Percentiles rank a stretch among this genome's conserved stretches.
These are phyloP conservation scores for Stegodyphus mimosarum DNA, from an alignment of 1,140 invertebrate genomes.

Conservation along the genomic window DNA sequence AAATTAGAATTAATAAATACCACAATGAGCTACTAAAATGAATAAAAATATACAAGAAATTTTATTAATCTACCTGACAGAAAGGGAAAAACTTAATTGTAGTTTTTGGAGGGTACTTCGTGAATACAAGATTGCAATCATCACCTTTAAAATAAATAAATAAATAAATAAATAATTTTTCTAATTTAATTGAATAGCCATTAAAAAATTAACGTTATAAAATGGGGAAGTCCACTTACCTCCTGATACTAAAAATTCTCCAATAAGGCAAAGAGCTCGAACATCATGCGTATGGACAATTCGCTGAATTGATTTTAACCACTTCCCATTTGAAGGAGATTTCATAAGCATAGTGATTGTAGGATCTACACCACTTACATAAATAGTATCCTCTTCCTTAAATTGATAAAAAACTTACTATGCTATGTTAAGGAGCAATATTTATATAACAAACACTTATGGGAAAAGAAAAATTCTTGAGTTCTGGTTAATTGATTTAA, in stretches of 20 bases:
- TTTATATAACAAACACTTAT: not conserved
- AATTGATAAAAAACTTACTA: not conserved
- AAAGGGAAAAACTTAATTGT: slow-evolving; percentile 36
- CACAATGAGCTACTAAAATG: not conserved
- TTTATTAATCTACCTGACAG: slow-evolving; percentile 24
- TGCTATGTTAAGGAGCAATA: not conserved
- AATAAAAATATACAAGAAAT: not conserved
- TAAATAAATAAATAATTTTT: not conserved
- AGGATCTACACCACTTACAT: slow-evolving; percentile 78
- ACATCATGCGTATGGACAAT: slow-evolving; percentile 88
- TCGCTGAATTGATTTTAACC: slow-evolving; percentile 83
- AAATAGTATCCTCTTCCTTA: slow-evolving; percentile 65
- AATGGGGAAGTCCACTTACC: slow-evolving; percentile 68
- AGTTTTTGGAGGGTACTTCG: slow-evolving; percentile 53
- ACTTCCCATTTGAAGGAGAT: slow-evolving; percentile 72
- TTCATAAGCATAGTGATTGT: slow-evolving; percentile 78
- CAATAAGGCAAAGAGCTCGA: slow-evolving; percentile 75
- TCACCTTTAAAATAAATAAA: slow-evolving; percentile 46
- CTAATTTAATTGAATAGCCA: too few relatives aligned
- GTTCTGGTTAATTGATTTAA: too few relatives aligned
- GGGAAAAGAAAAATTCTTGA: not conserved
- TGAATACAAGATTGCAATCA: slow-evolving; percentile 55
- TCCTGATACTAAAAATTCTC: slow-evolving; percentile 77
- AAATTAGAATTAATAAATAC: not conserved
- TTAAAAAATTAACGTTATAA: too few relatives aligned